Evolutionary conservation across 2,888 invertebrate genomes (phyloP), one percentile per base, ranked within the genome.

Genomic region (Tipula vernalis): DNA sequence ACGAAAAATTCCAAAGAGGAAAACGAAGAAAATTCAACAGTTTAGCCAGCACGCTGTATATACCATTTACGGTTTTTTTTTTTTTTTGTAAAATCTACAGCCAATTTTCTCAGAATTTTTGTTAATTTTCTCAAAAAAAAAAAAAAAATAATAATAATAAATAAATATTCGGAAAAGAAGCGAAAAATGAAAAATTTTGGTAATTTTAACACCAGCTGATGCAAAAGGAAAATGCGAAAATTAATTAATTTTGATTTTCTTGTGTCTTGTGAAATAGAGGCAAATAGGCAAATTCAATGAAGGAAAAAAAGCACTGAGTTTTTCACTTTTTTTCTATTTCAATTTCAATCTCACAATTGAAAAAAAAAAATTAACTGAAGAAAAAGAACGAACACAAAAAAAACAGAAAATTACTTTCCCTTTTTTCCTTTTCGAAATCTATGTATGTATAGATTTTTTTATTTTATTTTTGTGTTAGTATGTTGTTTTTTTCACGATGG

Each of bases 11-110:
- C 51, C 51, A 57, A 57, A 57, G 51, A 71, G 71, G 71, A 71
- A 71, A 71, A 71, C 71, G 71, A 71, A 71, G 71, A 71, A 71
- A 71, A 71, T 71, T 71, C 71, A 71, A 71, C 71, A 71, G 71
- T 71, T 71, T 71, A 71, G 71, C 71, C 71, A 71, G 10, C 71
- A 71, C 28, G 71, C 71, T 71, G 10, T 71, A 28, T 71, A 71
- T 28, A 71, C 71, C 28, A 71, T 71, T 71, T 51, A n/a, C 51
- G n/a, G 2, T 51, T 51, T 71, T 71, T 71, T 71, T 28, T 28
- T 28, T 57, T 57, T 15, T 57, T 1, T 18, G 15, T 57, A 57
- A 47, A 47, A 47, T 28, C 28, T 57, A 57, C 57, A 57, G 57
- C 18, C 57, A 57, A 71, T 71, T 71, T 71, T 71, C 71, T 71